These are phyloP conservation scores for Magallana angulata DNA, from an alignment of 1,140 invertebrate species.

Conservation along the genomic window DNA sequence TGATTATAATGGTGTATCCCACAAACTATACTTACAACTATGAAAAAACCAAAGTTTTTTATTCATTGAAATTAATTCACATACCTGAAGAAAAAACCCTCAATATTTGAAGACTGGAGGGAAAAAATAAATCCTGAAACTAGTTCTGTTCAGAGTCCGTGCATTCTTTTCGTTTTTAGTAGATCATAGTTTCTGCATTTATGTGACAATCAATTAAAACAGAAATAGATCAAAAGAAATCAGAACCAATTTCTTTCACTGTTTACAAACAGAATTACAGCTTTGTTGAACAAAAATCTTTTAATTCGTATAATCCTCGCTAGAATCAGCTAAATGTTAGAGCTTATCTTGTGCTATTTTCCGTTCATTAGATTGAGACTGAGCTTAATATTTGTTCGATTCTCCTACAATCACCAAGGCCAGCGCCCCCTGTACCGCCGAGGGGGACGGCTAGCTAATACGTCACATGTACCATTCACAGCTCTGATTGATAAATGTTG, in stretches of 20 bases:
- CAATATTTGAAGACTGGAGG: too few species aligned
- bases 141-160: too few species aligned
- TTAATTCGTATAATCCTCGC: slow-evolving; percentile 4
- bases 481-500: too few species aligned
- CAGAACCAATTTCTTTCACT: slow-evolving; percentile 17
- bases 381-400: neutral
- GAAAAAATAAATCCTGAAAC: too few species aligned
- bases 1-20: too few species aligned
- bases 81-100: too few species aligned
- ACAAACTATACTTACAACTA: too few species aligned
- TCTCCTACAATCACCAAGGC: neutral
- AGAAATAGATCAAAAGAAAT: neutral
- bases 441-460: neutral
- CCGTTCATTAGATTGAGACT: neutral
- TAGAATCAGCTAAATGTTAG: neutral
- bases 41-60: too few species aligned
- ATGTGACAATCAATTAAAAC: neutral
- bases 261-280: neutral
- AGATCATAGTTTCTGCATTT: too few species aligned
- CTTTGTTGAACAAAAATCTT: neutral
- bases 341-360: slow-evolving; percentile 14
- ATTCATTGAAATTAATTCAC: too few species aligned
- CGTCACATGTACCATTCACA: too few species aligned
- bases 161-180: too few species aligned
- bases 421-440: neutral